Percentiles rank a stretch among this genome's conserved stretches.
These are phyloP conservation scores for Bombus sibiricus DNA, from an alignment of 1,140 invertebrate genomes.

Conservation along the genomic window DNA sequence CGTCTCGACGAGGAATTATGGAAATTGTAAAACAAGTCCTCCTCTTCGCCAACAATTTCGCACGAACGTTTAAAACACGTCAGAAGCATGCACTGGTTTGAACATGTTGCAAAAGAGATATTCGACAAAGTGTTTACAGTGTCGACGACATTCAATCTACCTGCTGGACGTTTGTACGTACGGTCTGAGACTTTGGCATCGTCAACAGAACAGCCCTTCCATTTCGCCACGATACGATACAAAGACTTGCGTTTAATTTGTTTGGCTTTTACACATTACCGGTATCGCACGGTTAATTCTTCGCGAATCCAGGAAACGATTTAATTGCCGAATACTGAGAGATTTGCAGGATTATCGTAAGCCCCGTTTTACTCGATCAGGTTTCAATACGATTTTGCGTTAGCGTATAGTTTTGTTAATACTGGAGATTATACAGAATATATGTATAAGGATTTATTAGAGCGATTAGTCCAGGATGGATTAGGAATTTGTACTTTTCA, in stretches of 20 bases:
- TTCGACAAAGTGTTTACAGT: not conserved
- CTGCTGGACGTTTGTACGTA: not conserved
- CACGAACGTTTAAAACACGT: not conserved
- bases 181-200: not conserved
- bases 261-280: constrained; percentile 5
- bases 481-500: too few relatives aligned
- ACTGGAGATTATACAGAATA: not conserved
- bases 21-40: not conserved
- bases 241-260: not conserved
- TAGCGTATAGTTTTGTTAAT: constrained; percentile 6
- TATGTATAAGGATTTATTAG: not conserved
- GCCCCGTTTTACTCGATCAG: not conserved
- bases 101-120: not conserved
- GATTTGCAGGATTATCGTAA: not conserved
- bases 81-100: not conserved
- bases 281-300: not conserved
- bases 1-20: not conserved
- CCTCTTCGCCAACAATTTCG: too few relatives aligned
- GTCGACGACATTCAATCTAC: not conserved
- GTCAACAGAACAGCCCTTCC: not conserved
- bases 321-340: not conserved
- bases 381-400: not conserved
- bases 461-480: not conserved
- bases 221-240: not conserved
- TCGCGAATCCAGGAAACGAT: not conserved